Conservation (phyloP, 2,797 vertebrate genomes). For the Pangasius mekongensis region DNA sequence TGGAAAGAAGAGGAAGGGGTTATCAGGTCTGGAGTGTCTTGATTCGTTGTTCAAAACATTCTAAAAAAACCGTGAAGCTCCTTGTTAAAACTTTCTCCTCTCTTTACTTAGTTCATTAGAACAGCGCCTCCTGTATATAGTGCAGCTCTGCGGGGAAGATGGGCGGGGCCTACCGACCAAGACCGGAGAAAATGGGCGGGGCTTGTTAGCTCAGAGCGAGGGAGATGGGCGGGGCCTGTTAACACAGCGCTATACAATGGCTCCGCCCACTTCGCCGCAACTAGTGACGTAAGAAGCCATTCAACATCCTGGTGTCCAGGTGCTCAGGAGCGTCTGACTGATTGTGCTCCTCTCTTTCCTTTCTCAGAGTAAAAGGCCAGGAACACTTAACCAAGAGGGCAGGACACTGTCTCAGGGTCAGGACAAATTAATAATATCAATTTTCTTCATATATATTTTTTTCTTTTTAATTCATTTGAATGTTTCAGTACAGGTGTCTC, state of each 20-base stretch:
- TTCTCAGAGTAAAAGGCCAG: not conserved
- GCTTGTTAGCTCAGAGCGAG: not conserved
- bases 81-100: not conserved
- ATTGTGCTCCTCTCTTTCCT: not conserved
- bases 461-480: not conserved
- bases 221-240: not conserved
- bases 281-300: constrained; percentile 5
- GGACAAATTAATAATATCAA: not conserved
- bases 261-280: not conserved
- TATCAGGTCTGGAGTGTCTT: constrained; percentile 1
- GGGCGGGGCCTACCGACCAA: not conserved
- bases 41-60: not conserved
- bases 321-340: not conserved
- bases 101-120: not conserved
- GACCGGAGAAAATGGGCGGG: not conserved
- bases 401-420: constrained; percentile 36
- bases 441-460: not conserved
- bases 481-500: constrained; percentile 37
- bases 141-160: not conserved
- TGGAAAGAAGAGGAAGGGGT: not conserved
- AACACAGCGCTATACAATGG: not conserved
- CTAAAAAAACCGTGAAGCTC: too few species aligned
- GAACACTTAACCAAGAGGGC: not conserved
- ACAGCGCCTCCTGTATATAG: too few species aligned
- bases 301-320: not conserved